A percentile compares a stretch with the other conserved stretches of the same genome.
These are phyloP conservation scores for Brachymystax lenok DNA, from an alignment of 2,797 vertebrate species.

Conservation along the genomic window DNA sequence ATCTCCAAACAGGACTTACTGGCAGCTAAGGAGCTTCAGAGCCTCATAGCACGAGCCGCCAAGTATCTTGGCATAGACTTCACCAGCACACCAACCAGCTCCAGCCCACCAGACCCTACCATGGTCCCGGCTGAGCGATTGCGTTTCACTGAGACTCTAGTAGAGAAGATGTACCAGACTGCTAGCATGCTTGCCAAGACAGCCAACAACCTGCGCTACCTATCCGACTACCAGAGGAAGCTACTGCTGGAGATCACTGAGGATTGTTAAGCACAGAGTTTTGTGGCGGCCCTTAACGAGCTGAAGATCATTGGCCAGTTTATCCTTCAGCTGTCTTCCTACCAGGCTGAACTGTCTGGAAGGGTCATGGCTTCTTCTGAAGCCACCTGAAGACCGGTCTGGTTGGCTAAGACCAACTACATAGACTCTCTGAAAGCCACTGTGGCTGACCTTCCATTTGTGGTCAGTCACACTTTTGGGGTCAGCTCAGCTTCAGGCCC, in stretches of 20 bases:
- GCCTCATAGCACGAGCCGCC: constrained; percentile 47
- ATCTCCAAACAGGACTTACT: constrained; percentile 42
- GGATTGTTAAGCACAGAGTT: constrained; percentile 32
- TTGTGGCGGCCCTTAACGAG: constrained; percentile 33
- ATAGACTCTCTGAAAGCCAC: constrained; percentile 50
- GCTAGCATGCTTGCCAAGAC: constrained; percentile 55
- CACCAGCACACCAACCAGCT: constrained; percentile 13
- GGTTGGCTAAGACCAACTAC: constrained; percentile 56
- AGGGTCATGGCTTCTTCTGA: constrained; percentile 56
- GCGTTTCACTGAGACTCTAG: constrained; percentile 39
- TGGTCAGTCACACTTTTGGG: constrained; percentile 35
- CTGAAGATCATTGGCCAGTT: constrained; percentile 54
- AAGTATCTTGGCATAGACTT: constrained; percentile 43
- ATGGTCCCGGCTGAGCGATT: constrained; percentile 43
- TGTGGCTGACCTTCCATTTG: constrained; percentile 54
- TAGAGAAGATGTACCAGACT: constrained; percentile 51
- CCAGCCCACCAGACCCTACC: constrained; percentile 28
- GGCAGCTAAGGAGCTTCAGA: constrained; percentile 41
- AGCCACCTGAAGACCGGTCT: constrained; percentile 51
- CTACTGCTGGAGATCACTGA: constrained; percentile 44
- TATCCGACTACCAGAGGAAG: constrained; percentile 51
- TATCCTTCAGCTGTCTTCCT: constrained; percentile 46
- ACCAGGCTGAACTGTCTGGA: constrained; percentile 56
- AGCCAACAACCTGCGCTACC: constrained; percentile 53
- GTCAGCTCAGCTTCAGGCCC: constrained; percentile 26